Percentiles rank a stretch among this genome's conserved stretches.
These are phyloP conservation scores for Harpagus bidentatus DNA, from an alignment of 2,113 vertebrate species.

Conservation along the genomic window DNA sequence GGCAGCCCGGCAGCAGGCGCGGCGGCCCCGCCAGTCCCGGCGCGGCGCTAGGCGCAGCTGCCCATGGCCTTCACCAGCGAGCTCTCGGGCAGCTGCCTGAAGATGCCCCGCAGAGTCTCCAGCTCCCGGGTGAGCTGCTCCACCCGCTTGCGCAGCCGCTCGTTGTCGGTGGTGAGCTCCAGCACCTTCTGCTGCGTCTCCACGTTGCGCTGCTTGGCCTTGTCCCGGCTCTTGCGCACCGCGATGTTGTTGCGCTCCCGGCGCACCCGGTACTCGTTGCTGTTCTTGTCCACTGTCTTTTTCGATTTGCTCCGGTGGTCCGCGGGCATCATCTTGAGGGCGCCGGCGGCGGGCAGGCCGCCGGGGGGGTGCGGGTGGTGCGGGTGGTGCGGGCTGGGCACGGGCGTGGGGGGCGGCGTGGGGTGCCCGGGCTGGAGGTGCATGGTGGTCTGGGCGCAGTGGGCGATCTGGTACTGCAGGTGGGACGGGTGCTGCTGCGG, in stretches of 20 bases:
- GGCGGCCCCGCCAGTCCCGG: not conserved
- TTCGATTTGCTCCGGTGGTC: slow-evolving; percentile 81
- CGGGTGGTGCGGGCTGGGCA: slow-evolving; percentile 88
- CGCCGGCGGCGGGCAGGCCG: slow-evolving; percentile 35
- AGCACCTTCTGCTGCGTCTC: slow-evolving; percentile 97
- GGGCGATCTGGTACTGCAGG: slow-evolving; percentile 94
- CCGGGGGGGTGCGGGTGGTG: slow-evolving; percentile 49
- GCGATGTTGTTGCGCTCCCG: slow-evolving; percentile 98
- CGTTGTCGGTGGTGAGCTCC: slow-evolving; percentile 92
- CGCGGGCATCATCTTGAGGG: slow-evolving; percentile 39
- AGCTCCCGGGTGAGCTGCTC: slow-evolving; percentile 94
- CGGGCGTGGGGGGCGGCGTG: slow-evolving; percentile 91
- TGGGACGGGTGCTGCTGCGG: slow-evolving; percentile 81
- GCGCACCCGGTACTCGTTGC: slow-evolving; percentile 91
- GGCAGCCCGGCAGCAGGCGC: not conserved
- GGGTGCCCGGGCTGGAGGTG: slow-evolving; percentile 95
- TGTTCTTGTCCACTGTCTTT: slow-evolving; percentile 93
- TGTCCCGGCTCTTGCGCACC: slow-evolving; percentile 96
- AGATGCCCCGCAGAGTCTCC: slow-evolving; percentile 94
- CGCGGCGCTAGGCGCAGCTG: slow-evolving; percentile 79
- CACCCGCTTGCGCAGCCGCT: slow-evolving; percentile 91
- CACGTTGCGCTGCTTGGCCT: slow-evolving; percentile 94
- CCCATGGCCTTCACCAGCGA: slow-evolving; percentile 92
- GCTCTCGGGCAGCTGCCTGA: slow-evolving; percentile 93
- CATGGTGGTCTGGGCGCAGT: slow-evolving; percentile 95